Percentiles rank a stretch among this genome's conserved stretches.
These are phyloP conservation scores for Glaucopsyche alexis DNA, from an alignment of 2,888 invertebrate genomes.

Conservation along the genomic window DNA sequence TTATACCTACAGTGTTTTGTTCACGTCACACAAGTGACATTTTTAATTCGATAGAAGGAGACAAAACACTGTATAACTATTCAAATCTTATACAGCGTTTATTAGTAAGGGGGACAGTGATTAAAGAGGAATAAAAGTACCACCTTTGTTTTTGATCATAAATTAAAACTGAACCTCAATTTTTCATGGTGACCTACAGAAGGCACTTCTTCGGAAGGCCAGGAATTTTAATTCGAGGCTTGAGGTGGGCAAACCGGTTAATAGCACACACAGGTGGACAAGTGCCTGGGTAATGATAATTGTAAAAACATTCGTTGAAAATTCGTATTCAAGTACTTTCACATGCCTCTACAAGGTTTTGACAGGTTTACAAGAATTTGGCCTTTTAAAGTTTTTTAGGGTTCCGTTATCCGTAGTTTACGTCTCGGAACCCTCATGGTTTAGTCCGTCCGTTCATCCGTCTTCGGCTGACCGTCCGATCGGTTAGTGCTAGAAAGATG, in stretches of 20 bases:
- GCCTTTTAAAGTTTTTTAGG: too few relatives aligned
- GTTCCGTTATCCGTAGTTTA: too few relatives aligned
- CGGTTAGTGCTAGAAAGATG: too few relatives aligned
- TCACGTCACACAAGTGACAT: too few relatives aligned
- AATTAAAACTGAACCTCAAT: not conserved
- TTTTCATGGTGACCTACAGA: constrained; percentile 18
- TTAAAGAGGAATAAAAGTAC: not conserved
- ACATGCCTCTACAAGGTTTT: constrained; percentile 6
- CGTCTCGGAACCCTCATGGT: too few relatives aligned
- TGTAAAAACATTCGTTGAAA: constrained; percentile 7
- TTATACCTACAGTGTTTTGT: too few relatives aligned
- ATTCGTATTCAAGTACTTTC: constrained; percentile 24
- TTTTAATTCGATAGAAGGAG: too few relatives aligned
- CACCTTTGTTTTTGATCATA: constrained; percentile 3
- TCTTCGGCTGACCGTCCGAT: too few relatives aligned
- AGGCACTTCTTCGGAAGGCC: constrained; percentile 6
- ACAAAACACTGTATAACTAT: too few relatives aligned
- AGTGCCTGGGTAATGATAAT: constrained; percentile 4
- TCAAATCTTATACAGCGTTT: too few relatives aligned
- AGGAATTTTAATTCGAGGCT: constrained; percentile 13
- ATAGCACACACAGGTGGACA: constrained; percentile 25
- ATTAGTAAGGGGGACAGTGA: too few relatives aligned
- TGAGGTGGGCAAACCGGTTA: constrained; percentile 7
- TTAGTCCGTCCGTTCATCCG: too few relatives aligned
- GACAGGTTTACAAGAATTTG: not conserved